Conservation (phyloP, 2,113 vertebrate species). For the Rhodinocichla rosea region DNA sequence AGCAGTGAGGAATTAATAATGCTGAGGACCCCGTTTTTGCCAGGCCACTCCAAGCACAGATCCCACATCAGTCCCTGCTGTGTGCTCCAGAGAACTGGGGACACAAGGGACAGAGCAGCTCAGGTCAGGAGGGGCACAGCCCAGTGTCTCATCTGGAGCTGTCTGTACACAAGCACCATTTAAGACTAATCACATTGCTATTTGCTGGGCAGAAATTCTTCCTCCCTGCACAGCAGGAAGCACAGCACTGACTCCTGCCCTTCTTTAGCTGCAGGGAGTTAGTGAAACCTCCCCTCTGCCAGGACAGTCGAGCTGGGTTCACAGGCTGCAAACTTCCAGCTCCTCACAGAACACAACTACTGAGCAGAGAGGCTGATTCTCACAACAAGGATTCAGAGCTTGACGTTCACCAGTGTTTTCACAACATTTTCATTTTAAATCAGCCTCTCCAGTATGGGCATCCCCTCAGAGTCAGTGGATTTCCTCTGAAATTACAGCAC, state of each 20-base stretch:
- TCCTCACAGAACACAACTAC: not conserved
- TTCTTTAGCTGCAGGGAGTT: not conserved
- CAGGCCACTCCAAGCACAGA: not conserved
- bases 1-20: not conserved
- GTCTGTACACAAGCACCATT: not conserved
- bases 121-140: not conserved
- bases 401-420: not conserved
- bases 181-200: rapidly evolving
- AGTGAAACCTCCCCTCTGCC: not conserved
- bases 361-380: rapidly evolving
- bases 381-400: not conserved
- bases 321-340: not conserved
- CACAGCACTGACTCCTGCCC: not conserved
- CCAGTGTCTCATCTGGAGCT: not conserved
- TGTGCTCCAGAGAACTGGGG: not conserved
- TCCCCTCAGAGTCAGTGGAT: not conserved
- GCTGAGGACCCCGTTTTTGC: not conserved
- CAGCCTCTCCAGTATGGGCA: not conserved
- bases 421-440: not conserved
- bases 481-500: not conserved
- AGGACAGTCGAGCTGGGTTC: not conserved
- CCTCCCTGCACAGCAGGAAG: not conserved
- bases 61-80: rapidly evolving
- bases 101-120: not conserved
- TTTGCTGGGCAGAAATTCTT: not conserved